Evolutionary conservation across 2,797 vertebrate genomes (phyloP), one percentile per base, ranked within the genome.

Genomic region (Etheostoma perlongum): DNA sequence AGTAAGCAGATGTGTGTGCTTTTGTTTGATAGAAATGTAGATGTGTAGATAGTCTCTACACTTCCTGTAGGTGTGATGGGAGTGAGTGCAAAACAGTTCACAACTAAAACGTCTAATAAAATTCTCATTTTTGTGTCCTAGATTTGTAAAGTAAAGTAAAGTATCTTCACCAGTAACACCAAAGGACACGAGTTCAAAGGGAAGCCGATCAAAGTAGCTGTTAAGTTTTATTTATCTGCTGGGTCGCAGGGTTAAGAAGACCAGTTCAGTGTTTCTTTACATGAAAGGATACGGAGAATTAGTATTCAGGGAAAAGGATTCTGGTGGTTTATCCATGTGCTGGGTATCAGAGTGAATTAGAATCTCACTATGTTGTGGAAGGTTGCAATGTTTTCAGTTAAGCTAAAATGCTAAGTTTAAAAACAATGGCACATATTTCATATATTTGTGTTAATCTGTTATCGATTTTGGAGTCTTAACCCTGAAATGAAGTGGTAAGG

Each of bases 281-380:
- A 84, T 85, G 72, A 85, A 85, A 86, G 82, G 74, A 73, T 71
- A 12, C 36, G 44, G n/a, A 21, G 16, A 66, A 78, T 91, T 82
- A 83, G 81, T 61, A 86, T 89, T 88, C 87, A 64, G 67, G 46
- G 30, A 40, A 64, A 70, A 58, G 23, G 46, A 25, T 21, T 18
- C 44, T 4, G 3, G 14, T 11, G 46, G 53, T 76, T 84, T 78
- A 67, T 89, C 70, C 69, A 49, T 55, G 42, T n/a, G 12, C 53
- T 42, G 48, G 42, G 63, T 53, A 46, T 63, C 12, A 11, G 21
- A 61, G 33, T 19, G 5, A 67, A 27, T 30, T 19, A 23, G 55
- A 79, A 48, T 81, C 69, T 71, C 47, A 66, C 19, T 66, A 21
- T 65, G 75, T 44, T 64, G 60, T 40, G 6, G 18, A 58, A 60